Evolutionary conservation across 2,113 vertebrate species (phyloP).

Genomic region (Dasyprocta punctata): DNA sequence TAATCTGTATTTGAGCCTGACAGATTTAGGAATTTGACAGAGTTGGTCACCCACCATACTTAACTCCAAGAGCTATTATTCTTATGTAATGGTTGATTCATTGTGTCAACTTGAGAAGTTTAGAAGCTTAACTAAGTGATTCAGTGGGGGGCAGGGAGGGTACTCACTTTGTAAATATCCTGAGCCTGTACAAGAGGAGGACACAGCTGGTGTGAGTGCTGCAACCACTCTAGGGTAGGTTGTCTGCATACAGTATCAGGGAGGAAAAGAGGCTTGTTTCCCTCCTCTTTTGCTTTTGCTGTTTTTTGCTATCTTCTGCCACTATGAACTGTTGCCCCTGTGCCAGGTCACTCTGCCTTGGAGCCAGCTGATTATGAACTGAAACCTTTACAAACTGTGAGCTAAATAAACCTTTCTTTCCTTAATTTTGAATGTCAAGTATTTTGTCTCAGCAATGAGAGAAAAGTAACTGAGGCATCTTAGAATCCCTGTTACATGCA

Average conservation of each 20-base stretch:
- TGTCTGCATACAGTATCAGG: not conserved
- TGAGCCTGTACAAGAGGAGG: not conserved
- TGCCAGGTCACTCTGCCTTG: not conserved
- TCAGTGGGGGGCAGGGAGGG: not conserved
- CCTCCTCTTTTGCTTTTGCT: not conserved
- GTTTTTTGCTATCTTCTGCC: too few species aligned
- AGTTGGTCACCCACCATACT: not conserved
- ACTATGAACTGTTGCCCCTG: not conserved
- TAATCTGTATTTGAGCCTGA: not conserved
- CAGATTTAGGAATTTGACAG: not conserved
- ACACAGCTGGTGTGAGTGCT: not conserved
- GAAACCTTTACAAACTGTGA: not conserved
- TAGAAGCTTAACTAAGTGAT: not conserved
- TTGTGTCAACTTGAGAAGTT: not conserved
- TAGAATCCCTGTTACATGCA: not conserved
- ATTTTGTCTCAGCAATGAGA: not conserved
- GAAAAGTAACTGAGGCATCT: not conserved
- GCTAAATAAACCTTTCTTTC: not conserved
- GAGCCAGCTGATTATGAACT: not conserved
- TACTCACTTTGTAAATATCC: not conserved
- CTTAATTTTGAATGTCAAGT: not conserved
- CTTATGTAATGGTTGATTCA: not conserved
- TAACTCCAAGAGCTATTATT: not conserved
- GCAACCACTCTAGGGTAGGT: not conserved
- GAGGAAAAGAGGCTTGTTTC: not conserved